Evolutionary conservation across 2,113 vertebrate genomes (phyloP), one percentile per base, ranked within the genome.

Genomic region (Suricata suricatta): DNA sequence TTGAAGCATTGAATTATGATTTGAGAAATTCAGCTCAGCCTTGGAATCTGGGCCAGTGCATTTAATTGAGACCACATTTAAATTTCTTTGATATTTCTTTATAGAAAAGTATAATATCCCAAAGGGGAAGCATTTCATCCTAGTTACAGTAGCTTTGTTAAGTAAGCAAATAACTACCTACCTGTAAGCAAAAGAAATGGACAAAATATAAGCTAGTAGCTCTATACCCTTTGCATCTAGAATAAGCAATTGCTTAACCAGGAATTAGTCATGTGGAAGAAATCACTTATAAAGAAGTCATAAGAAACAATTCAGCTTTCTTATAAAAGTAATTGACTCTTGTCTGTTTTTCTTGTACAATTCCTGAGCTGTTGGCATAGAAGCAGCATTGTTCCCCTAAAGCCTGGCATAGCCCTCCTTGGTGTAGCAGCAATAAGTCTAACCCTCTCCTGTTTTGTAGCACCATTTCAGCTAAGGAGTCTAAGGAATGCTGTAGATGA

Each of bases 21-120:
- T 93, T 95, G 77, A 97, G 96, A 98, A 95, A 98, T 98, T 98
- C 95, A 98, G 94, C 14, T 17, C 85, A 95, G 83, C 60, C 66
- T 12, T 95, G n/a, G 88, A 98, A 98, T 98, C 94, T 98, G 97
- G 97, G 98, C 97, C 96, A 97, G 52, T 90, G 87, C 95, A 29
- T 98, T 98, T 98, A 98, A 98, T 94, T 98, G 95, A 98, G 90
- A 98, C 97, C 88, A 91, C 72, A 98, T 98, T 98, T 98, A 98
- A 98, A 99, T 98, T 93, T 99, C 97, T 98, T 99, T 98, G 97
- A 97, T 98, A 98, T 98, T 98, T 98, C 93, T 98, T 98, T 98
- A 90, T 98, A 90, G 93, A 98, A 98, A 87, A 93, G 25, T 87
- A 95, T 93, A 94, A 98, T 98, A 12, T 52, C 94, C 69, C 76